Base-by-base conservation (phyloP, 2,888 invertebrate species). In the Cataglyphis altisquamis region DNA sequence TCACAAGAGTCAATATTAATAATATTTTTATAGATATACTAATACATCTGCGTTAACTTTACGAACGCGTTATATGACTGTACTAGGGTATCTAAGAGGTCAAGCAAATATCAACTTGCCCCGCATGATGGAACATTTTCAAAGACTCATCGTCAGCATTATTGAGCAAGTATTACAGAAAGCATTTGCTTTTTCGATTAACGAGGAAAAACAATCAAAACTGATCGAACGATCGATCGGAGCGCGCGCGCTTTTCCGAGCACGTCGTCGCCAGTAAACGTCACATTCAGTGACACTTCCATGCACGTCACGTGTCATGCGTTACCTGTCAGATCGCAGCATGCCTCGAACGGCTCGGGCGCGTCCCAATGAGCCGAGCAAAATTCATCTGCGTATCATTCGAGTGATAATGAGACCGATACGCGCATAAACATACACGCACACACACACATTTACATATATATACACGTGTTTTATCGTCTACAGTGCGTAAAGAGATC, bases 321-420 rank as follows among this genome's bases (percentile, higher is more conserved):
- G 45, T 73, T 89, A 90, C 90, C 90, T 90, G 90, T 88, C 88
- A 88, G 85, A 89, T 85, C 73, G 83, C 60, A 74, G 85, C 82
- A 78, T 82, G 67, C 62, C 82, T 82, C 86, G 85, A 84, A 72
- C 84, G 83, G 68, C 66, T 86, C 83, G 87, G 82, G 82, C 32
- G 91, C 85, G 88, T 88, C 88, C 87, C 88, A 86, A 75, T 55
- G 81, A 64, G 67, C 39, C 72, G 81, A 72, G 62, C 21, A 83
- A 78, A 82, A 85, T 55, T 74, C 89, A 89, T 90, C 82, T 29
- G 36, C 78, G 81, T 63, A 60, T 77, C 32, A 41, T 21, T 25
- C 41, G 36, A 63, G 60, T 84, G 88, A 87, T 88, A 83, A 86
- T 68, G 52, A 66, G 80, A 36, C 41, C 21, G 21, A 72, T 68